phyloP scores from a whole-genome alignment of 2,888 invertebrate species.

The Netelia inedita region DNA sequence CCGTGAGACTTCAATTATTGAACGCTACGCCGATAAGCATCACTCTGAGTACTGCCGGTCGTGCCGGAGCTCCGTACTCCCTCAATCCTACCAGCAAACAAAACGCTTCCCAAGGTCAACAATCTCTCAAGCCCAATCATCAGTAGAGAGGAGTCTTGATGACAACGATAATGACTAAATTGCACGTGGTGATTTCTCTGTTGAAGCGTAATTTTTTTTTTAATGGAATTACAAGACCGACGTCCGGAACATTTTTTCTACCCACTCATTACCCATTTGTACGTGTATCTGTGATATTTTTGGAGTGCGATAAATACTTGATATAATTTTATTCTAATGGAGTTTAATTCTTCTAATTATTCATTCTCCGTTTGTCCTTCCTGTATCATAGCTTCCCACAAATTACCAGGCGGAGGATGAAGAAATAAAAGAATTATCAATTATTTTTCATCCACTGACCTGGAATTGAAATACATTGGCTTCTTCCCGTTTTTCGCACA shows the following conservation, averaged over 20 bases:
- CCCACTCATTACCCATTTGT: slow-evolving; percentile 10
- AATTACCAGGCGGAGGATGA: too few relatives aligned
- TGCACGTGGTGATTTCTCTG: slow-evolving; percentile 20
- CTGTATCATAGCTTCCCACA: not conserved
- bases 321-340: not conserved
- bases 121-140: slow-evolving; percentile 75
- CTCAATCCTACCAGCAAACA: slow-evolving; percentile 73
- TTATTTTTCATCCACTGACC: too few relatives aligned
- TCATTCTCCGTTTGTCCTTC: not conserved
- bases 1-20: slow-evolving; percentile 85
- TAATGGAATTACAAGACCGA: not conserved
- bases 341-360: not conserved
- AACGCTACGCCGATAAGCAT: slow-evolving; percentile 85
- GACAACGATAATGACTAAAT: slow-evolving; percentile 47
- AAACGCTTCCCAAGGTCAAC: slow-evolving; percentile 73
- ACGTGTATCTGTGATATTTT: slow-evolving; percentile 57
- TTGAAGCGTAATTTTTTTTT: not conserved
- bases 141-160: slow-evolving; percentile 37
- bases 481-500: too few relatives aligned
- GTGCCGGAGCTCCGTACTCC: slow-evolving; percentile 71
- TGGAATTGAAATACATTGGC: too few relatives aligned
- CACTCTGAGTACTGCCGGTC: slow-evolving; percentile 80
- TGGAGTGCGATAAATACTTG: slow-evolving; percentile 34
- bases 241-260: slow-evolving; percentile 4
- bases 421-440: too few relatives aligned